Evolutionary conservation across 1,140 invertebrate species (phyloP), one percentile per base, ranked within the genome.

Genomic region (Trachelipus rathkii): DNA sequence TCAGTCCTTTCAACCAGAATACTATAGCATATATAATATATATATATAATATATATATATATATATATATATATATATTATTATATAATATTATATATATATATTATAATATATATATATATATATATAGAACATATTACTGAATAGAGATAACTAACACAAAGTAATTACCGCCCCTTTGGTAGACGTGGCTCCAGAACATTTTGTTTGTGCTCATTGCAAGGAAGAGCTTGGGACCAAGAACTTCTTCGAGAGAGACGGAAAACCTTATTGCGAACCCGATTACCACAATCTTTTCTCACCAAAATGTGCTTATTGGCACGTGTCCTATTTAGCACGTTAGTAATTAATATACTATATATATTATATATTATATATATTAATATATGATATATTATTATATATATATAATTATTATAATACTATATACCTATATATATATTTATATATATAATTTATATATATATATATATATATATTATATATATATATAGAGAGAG

Each of bases 171-270:
- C 96, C 45, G 97, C 97, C 0, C 84, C n/a, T n/a, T 99, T 81
- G 97, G 97, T 43, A 95, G 86, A 97, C 96, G n/a, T 99, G 96
- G 96, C 97, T 86, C 96, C 97, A 11, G 97, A 99, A 87, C 97
- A 99, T 85, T 99, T 99, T 86, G 94, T 91, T 6, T 99, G 98
- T 88, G 92, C 92, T 74, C 95, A 98, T 84, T 99, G 97, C 89
- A 93, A 93, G 76, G 92, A 96, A 83, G 95, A 98, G 85, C 86
- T 99, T 79, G 97, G 97, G 19, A 98, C 97, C 66, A 90, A 95
- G 82, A 99, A 97, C 86, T 99, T 99, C 89, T 99, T 99, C 85
- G 98, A 99, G 85, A 88, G 97, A 71, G 96, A 98, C 80, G 94
- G 94, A 66, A 90, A 92, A 82, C 96, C 97, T 0, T 99, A 98